Evolutionary conservation across 1,140 invertebrate genomes (phyloP).

Genomic region (Magallana angulata): DNA sequence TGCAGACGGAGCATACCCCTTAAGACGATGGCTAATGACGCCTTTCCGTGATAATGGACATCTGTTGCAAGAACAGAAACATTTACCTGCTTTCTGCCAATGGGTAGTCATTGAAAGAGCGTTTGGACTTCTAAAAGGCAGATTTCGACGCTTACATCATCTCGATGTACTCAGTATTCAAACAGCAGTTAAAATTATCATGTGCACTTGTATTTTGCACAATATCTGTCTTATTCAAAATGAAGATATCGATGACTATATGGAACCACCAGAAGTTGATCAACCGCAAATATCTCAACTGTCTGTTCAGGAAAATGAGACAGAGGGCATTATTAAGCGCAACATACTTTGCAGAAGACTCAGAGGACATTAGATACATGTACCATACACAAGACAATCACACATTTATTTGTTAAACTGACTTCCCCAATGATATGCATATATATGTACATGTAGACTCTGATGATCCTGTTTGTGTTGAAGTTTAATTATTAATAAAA

Average conservation of each 20-base stretch:
- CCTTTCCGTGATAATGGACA: slow-evolving; percentile 72
- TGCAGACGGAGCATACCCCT: slow-evolving; percentile 75
- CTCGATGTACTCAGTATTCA: background rate
- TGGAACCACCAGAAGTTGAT: background rate
- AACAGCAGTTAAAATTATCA: slow-evolving; percentile 8
- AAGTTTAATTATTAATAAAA: too few species aligned
- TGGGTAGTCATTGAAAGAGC: slow-evolving; percentile 37
- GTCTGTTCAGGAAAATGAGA: too few species aligned
- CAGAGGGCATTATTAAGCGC: too few species aligned
- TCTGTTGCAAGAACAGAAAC: slow-evolving; percentile 33
- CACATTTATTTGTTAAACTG: too few species aligned
- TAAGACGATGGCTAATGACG: slow-evolving; percentile 67
- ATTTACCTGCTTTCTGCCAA: background rate
- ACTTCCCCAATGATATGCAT: too few species aligned
- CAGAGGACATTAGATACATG: too few species aligned
- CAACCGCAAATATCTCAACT: too few species aligned
- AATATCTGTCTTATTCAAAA: background rate
- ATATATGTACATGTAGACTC: too few species aligned
- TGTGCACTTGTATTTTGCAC: background rate
- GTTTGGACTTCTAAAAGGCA: slow-evolving; percentile 13
- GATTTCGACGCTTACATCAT: background rate
- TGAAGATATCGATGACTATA: slow-evolving; percentile 11
- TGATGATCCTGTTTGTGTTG: too few species aligned
- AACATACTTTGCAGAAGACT: too few species aligned
- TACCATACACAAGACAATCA: too few species aligned